Evolutionary conservation across 2,113 vertebrate genomes (phyloP).

Genomic region (Athene cunicularia): DNA sequence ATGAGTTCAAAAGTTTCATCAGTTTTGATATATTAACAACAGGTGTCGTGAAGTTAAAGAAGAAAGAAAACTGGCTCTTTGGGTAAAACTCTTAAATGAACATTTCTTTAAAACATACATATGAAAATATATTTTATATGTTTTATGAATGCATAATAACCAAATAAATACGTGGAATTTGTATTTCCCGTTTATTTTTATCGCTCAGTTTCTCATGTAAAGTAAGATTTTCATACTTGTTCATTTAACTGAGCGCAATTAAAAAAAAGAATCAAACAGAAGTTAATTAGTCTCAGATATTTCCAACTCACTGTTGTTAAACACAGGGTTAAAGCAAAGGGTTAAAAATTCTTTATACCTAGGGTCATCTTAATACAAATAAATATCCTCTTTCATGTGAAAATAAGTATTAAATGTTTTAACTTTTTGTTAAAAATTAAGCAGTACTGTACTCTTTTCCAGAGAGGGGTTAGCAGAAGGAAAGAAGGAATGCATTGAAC

Average conservation of each 20-base stretch:
- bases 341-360: not conserved
- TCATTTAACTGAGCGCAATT: not conserved
- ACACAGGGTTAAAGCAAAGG: not conserved
- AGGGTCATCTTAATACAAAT: not conserved
- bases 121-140: not conserved
- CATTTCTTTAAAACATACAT: not conserved
- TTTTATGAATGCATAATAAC: not conserved
- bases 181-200: not conserved
- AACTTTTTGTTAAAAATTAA: not conserved
- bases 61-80: not conserved
- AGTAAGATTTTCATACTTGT: not conserved
- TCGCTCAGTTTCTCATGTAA: not conserved
- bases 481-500: not conserved
- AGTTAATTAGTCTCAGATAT: not conserved
- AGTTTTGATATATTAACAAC: not conserved
- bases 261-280: not conserved
- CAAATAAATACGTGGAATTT: not conserved
- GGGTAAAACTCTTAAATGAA: not conserved
- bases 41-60: not conserved
- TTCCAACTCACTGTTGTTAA: not conserved
- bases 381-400: not conserved
- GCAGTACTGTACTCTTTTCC: not conserved
- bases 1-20: not conserved
- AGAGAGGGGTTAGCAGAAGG: not conserved
- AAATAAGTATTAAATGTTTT: not conserved